Evolutionary conservation across 92 coral and sea anemone species (phyloP).

Genomic region (Parazoanthus darwini): DNA sequence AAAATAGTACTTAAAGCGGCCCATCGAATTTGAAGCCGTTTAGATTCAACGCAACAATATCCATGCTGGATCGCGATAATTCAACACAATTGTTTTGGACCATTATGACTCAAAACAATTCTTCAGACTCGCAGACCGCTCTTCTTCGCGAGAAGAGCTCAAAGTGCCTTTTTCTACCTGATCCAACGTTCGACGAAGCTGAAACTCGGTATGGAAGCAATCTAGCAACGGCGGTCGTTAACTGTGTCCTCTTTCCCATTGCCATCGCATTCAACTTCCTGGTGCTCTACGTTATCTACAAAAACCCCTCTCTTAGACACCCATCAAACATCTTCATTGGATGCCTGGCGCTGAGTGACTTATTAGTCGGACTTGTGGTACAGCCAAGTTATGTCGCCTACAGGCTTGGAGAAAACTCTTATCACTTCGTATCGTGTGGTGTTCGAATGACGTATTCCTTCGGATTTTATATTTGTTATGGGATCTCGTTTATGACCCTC

Average conservation of each 20-base stretch:
- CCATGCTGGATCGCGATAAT: no score
- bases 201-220: conserved; percentile 23
- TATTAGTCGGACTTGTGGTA: conserved; percentile 34
- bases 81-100: no score
- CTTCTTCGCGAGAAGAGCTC: background rate
- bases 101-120: no score
- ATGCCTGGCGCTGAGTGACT: conserved; percentile 41
- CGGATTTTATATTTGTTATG: conserved; percentile 36
- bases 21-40: no score
- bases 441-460: conserved; percentile 37
- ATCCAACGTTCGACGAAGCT: conserved; percentile 25
- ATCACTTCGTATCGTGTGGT: conserved; percentile 35
- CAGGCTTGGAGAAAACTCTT: conserved; percentile 42
- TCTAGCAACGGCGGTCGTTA: conserved; percentile 39
- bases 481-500: conserved; percentile 47
- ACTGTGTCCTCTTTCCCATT: conserved; percentile 6
- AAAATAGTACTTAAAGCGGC: no score
- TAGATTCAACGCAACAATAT: no score
- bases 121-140: background rate
- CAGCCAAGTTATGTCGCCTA: conserved; percentile 41
- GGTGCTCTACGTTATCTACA: conserved; percentile 5
- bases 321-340: conserved; percentile 45
- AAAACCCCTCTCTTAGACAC: conserved; percentile 1
- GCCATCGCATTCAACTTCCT: conserved; percentile 35
- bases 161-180: conserved; percentile 15